These are phyloP conservation scores for Romanomermis culicivorax DNA, from an alignment of 2,888 invertebrate genomes.

Conservation along the genomic window DNA sequence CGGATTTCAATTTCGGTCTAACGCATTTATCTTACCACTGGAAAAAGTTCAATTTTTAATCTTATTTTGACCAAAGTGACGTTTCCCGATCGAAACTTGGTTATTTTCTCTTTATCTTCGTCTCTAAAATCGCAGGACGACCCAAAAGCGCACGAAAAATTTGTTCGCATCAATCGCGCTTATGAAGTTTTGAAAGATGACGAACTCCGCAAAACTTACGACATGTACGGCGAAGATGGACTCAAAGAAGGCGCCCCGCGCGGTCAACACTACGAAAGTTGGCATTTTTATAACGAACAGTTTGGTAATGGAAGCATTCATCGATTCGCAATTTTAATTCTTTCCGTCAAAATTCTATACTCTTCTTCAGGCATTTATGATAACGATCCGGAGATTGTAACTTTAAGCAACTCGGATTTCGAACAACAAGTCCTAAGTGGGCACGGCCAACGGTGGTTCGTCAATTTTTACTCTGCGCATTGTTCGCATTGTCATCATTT, in stretches of 20 bases:
- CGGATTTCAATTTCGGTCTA: background rate
- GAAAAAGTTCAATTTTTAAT: no score
- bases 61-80: no score
- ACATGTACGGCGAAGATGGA: slow-evolving; percentile 52
- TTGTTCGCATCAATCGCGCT: slow-evolving; percentile 54
- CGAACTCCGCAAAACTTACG: slow-evolving; percentile 52
- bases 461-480: slow-evolving; percentile 67
- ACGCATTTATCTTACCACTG: background rate
- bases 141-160: slow-evolving; percentile 49
- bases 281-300: slow-evolving; percentile 53
- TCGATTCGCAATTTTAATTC: no score
- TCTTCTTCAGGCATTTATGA: slow-evolving; percentile 45
- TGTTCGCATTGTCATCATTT: slow-evolving; percentile 63
- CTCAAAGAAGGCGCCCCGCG: slow-evolving; percentile 39
- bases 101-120: background rate
- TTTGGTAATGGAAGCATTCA: slow-evolving; percentile 39
- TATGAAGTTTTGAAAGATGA: slow-evolving; percentile 69
- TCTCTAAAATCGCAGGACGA: slow-evolving; percentile 40
- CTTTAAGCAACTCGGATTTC: slow-evolving; percentile 50
- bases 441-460: slow-evolving; percentile 51
- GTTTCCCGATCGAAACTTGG: no score
- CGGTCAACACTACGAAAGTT: slow-evolving; percentile 50
- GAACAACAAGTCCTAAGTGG: slow-evolving; percentile 37
- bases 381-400: slow-evolving; percentile 57
- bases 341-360: background rate